phyloP scores from a whole-genome alignment of 1,140 invertebrate species.

The Drosophila asahinai region DNA sequence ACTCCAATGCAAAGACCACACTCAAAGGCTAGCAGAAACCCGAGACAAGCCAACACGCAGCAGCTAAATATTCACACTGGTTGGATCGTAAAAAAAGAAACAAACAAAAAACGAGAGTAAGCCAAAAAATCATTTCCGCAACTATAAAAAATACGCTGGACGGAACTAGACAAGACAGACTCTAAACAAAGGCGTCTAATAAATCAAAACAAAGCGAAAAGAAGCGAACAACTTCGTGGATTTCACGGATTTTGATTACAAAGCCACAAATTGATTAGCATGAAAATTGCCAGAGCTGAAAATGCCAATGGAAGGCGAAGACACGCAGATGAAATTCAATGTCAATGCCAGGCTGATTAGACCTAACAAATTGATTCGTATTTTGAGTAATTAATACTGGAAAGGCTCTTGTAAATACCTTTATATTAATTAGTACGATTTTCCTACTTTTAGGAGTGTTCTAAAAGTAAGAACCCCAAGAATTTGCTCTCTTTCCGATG shows the following conservation, averaged over 20 bases:
- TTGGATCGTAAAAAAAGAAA: not conserved
- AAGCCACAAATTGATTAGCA: slow-evolving; percentile 52
- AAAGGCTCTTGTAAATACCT: too few relatives aligned
- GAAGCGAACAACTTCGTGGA: slow-evolving; percentile 28
- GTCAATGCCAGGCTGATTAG: slow-evolving; percentile 52
- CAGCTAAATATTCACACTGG: slow-evolving; percentile 20
- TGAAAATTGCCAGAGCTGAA: slow-evolving; percentile 46
- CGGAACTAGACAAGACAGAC: not conserved
- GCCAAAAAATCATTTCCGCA: slow-evolving; percentile 61
- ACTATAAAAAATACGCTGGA: slow-evolving; percentile 46
- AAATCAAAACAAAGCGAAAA: slow-evolving; percentile 47
- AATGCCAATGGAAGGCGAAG: slow-evolving; percentile 5
- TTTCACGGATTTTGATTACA: slow-evolving; percentile 61
- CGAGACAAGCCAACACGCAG: not conserved
- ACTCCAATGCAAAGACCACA: slow-evolving; percentile 7
- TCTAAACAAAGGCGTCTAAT: slow-evolving; percentile 35
- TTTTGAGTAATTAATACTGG: too few relatives aligned
- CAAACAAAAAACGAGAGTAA: slow-evolving; percentile 36
- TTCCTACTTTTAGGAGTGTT: too few relatives aligned
- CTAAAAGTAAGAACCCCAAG: too few relatives aligned
- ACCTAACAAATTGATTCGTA: not conserved
- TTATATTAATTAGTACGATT: too few relatives aligned
- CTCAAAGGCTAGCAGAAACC: not conserved
- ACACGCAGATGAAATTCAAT: slow-evolving; percentile 25
- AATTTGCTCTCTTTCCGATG: not conserved